phyloP scores from a whole-genome alignment of 2,113 vertebrate genomes.

The Fregata magnificens region DNA sequence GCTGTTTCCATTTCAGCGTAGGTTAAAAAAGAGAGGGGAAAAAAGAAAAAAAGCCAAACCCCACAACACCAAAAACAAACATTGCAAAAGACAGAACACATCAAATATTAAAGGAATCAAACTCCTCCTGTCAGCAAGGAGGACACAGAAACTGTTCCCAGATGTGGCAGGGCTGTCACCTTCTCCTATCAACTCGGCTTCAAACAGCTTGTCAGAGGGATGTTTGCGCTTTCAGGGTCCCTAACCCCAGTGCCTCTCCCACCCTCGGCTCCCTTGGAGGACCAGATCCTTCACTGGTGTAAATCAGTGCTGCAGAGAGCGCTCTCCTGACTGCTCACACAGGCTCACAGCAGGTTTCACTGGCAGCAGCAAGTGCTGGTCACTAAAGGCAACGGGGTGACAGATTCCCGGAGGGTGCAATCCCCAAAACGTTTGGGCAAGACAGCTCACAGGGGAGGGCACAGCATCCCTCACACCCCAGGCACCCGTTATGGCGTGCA shows the following conservation, averaged over 20 bases:
- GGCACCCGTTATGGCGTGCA: fast-evolving
- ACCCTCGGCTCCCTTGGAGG: neutral
- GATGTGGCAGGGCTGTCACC: neutral
- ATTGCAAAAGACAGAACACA: constrained; percentile 27
- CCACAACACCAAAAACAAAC: neutral
- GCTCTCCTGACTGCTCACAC: neutral
- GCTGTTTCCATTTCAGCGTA: neutral
- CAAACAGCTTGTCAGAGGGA: constrained; percentile 35
- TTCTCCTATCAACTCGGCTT: constrained; percentile 10
- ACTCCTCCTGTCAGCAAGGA: constrained; percentile 25
- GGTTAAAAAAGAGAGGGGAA: neutral
- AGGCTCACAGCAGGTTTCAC: neutral
- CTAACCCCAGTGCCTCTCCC: neutral
- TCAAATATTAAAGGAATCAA: constrained; percentile 59
- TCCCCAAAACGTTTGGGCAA: neutral
- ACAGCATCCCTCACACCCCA: neutral
- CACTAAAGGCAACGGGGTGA: neutral
- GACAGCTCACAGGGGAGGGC: neutral
- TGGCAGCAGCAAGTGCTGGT: neutral
- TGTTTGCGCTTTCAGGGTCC: neutral
- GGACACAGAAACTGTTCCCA: neutral
- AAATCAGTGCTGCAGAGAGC: neutral
- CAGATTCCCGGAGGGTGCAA: fast-evolving
- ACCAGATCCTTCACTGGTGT: neutral
- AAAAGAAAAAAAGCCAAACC: neutral